phyloP scores from a whole-genome alignment of 2,888 invertebrate species.

The Drosophila prostipennis region DNA sequence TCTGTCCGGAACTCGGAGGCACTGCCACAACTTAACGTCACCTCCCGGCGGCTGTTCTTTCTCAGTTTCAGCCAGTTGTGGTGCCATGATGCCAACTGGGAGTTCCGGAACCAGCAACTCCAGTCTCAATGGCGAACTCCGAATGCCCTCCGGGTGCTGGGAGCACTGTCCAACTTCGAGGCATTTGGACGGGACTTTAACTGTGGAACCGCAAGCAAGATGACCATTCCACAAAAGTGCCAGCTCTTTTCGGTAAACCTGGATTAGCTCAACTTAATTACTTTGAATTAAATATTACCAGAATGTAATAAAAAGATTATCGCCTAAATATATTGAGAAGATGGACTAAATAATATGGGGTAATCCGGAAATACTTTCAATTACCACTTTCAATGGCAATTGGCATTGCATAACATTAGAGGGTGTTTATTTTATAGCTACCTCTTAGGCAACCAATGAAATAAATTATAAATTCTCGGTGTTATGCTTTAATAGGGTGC shows the following conservation, averaged over 20 bases:
- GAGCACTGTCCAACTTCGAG: conserved; percentile 72
- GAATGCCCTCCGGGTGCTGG: conserved; percentile 74
- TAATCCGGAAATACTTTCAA: too few relatives aligned
- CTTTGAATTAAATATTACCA: not conserved
- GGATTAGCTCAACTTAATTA: conserved; percentile 1
- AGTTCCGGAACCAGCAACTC: too few relatives aligned
- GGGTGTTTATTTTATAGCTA: too few relatives aligned
- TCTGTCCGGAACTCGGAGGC: conserved; percentile 58
- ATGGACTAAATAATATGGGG: too few relatives aligned
- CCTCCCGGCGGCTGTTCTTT: conserved; percentile 79
- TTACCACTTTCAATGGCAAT: too few relatives aligned
- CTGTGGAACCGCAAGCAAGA: conserved; percentile 58
- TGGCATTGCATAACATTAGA: too few relatives aligned
- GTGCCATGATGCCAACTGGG: too few relatives aligned
- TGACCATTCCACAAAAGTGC: conserved; percentile 78
- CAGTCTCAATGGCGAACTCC: conserved; percentile 65
- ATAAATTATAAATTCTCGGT: not conserved
- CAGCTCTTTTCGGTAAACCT: conserved; percentile 62
- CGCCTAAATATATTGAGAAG: too few relatives aligned
- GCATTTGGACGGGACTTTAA: conserved; percentile 71
- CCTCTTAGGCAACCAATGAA: too few relatives aligned
- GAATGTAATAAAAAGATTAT: too few relatives aligned
- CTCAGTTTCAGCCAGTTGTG: conserved; percentile 80
- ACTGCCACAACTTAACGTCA: conserved; percentile 70
- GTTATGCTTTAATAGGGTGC: conserved; percentile 63